Evolutionary conservation across 1,140 invertebrate genomes (phyloP).

Genomic region (Drosophila quadrilineata): DNA sequence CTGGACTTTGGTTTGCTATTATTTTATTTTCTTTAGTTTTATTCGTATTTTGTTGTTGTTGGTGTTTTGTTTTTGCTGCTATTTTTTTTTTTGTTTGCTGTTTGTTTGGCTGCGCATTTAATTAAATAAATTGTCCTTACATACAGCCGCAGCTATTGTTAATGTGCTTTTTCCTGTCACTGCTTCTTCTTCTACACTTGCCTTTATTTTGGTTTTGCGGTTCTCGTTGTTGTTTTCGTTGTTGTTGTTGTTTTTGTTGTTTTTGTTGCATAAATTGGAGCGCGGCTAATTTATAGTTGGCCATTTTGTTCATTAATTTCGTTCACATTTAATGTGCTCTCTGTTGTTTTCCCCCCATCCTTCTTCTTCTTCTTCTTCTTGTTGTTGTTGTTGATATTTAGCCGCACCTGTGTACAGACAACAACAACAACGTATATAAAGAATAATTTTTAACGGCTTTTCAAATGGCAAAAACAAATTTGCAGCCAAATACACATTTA

Average conservation of each 20-base stretch:
- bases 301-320: slow-evolving; percentile 70
- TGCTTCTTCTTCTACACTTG: no score
- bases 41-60: neutral
- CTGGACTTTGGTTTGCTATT: no score
- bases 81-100: slow-evolving; percentile 5
- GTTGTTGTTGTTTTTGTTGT: neutral
- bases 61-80: slow-evolving; percentile 24
- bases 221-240: no score
- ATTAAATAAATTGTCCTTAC: slow-evolving; percentile 76
- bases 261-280: slow-evolving; percentile 61
- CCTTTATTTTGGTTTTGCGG: no score
- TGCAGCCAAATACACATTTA: no score
- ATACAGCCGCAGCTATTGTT: slow-evolving; percentile 44
- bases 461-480: neutral
- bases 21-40: neutral
- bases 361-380: neutral
- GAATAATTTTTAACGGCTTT: slow-evolving; percentile 1
- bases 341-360: neutral
- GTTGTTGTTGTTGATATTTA: neutral
- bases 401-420: slow-evolving; percentile 17
- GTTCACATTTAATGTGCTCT: slow-evolving; percentile 28
- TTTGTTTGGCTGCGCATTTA: slow-evolving; percentile 60
- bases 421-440: neutral
- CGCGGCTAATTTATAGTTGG: slow-evolving; percentile 70
- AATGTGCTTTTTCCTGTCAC: slow-evolving; percentile 23